A percentile compares a stretch with the other conserved stretches of the same genome.
Evolutionary conservation across 1,140 invertebrate species (phyloP).

Genomic region (Ericerus pela): DNA sequence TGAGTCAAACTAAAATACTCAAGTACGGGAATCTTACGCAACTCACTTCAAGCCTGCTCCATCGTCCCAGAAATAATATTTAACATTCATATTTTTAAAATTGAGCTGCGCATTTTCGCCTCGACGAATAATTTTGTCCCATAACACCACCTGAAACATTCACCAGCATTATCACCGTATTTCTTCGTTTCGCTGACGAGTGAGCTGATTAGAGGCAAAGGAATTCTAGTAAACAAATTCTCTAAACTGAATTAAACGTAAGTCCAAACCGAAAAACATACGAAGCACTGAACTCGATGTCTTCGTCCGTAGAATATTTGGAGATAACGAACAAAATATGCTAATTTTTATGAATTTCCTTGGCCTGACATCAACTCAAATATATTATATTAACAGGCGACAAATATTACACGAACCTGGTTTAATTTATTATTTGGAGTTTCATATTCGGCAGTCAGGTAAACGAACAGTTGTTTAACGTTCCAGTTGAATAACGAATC

Average conservation of each 20-base stretch:
- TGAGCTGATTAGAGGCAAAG: too few species aligned
- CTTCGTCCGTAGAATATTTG: too few species aligned
- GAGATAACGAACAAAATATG: too few species aligned
- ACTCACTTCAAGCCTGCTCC: constrained; percentile 86
- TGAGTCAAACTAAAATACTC: too few species aligned
- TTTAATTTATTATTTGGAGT: constrained; percentile 78
- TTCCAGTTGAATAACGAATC: constrained; percentile 96
- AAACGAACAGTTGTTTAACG: constrained; percentile 95
- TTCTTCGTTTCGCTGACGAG: too few species aligned
- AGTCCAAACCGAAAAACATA: too few species aligned
- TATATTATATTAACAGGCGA: too few species aligned
- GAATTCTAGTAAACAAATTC: background rate
- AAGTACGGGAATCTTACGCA: too few species aligned
- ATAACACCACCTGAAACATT: constrained; percentile 70
- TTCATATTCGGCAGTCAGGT: constrained; percentile 89
- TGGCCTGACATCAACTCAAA: too few species aligned
- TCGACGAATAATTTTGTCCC: constrained; percentile 96
- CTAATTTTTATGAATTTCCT: too few species aligned
- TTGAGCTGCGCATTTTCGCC: constrained; percentile 82
- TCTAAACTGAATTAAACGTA: background rate
- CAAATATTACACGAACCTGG: too few species aligned
- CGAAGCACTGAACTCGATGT: too few species aligned
- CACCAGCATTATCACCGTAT: constrained; percentile 14
- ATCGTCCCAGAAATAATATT: constrained; percentile 99
- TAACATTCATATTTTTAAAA: constrained; percentile 88